Evolutionary conservation across 2,888 invertebrate genomes (phyloP).

Genomic region (Drosophila testacea): DNA sequence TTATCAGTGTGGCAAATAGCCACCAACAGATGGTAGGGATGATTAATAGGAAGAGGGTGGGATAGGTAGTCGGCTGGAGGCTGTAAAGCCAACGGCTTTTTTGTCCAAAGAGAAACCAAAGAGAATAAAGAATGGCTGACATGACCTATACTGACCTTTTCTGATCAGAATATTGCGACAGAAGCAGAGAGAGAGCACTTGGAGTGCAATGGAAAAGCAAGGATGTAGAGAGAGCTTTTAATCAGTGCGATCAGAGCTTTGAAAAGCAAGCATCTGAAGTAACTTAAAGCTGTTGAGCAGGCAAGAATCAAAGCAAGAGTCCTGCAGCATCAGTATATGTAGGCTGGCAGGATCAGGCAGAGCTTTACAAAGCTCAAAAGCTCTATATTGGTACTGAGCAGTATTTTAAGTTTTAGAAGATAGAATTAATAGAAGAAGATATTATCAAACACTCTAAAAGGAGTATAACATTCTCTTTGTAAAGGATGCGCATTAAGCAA

Average conservation of each 20-base stretch:
- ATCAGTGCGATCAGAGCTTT: slow-evolving; percentile 12
- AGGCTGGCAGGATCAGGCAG: neutral
- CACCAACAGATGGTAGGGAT: neutral
- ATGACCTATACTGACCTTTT: slow-evolving; percentile 40
- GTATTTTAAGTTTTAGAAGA: too few species aligned
- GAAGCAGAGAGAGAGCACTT: neutral
- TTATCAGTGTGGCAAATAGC: slow-evolving; percentile 37
- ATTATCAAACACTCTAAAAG: too few species aligned
- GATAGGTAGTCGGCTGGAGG: neutral
- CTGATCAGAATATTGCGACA: slow-evolving; percentile 29
- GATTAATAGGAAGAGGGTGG: neutral
- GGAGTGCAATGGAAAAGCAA: neutral
- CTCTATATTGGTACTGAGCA: too few species aligned
- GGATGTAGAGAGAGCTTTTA: slow-evolving; percentile 4
- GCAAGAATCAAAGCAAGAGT: neutral
- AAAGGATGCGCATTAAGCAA: too few species aligned
- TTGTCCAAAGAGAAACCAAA: neutral
- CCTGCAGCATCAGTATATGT: neutral
- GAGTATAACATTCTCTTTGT: too few species aligned
- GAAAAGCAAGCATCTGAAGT: neutral
- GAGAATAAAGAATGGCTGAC: slow-evolving; percentile 3
- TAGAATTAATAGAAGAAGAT: too few species aligned
- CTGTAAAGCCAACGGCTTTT: slow-evolving; percentile 1
- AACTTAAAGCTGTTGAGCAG: neutral
- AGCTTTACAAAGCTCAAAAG: slow-evolving; percentile 10